Base-by-base conservation (phyloP, 64 coral and sea anemone species). In the Dendrophyllia cribrosa region DNA sequence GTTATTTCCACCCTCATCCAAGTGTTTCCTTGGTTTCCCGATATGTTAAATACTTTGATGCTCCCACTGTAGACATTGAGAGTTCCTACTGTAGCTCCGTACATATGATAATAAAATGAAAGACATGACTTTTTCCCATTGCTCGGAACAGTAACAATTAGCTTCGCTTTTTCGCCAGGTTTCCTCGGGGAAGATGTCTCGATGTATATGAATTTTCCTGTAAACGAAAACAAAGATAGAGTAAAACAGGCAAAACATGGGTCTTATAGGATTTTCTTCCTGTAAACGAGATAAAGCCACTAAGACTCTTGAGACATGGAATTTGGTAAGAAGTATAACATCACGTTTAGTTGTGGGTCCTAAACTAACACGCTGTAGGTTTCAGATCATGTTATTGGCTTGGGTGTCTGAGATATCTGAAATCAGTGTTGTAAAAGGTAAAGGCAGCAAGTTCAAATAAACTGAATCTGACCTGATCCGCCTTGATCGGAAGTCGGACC, bases 31-130 rank as follows among this genome's bases (percentile, higher is more conserved):
- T 76, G 74, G 19, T 78, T 60, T 47, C 87, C 87, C 34, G 25
- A 22, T 16, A 4, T 59, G 4, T 44, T 66, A 23, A 89, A 89
- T 15, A 89, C 74, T 77, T 77, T 89, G 17, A 43, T 89, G 26
- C 77, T 89, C 7, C 75, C 74, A 52, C 48, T 78, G 58, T 76
- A 77, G 3, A 89, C 74, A 22, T 66, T 77, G 4, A 89, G 87
- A 24, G 71, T 89, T 25, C 75, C 75, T 20, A 77, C n/a, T 17
- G 72, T 51, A 0, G 43, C 58, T 2, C 87, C 87, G 55, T 89
- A 77, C 87, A 89, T 89, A 59, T 89, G 87, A 59, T 89, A 89
- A 19, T 89, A 89, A 55, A 89, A 77, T 25, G 69, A 70, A 0
- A 70, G 67, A 26, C 67, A 70, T 22, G 67, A 70, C 0, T 2